Conservation (phyloP, 2,113 vertebrate genomes). For the Pteropus alecto region DNA sequence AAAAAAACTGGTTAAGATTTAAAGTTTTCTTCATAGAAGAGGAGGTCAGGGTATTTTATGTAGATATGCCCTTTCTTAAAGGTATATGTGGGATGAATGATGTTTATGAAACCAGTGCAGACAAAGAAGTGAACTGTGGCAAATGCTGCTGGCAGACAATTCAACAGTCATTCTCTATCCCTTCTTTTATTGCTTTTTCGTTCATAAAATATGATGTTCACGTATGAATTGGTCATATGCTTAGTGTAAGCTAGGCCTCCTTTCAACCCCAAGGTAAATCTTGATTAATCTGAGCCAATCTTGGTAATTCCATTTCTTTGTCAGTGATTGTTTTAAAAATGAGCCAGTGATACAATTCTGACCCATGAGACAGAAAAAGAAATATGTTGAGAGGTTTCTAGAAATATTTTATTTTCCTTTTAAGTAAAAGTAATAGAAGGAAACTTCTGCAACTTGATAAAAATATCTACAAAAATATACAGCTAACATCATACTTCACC, state of each 20-base stretch:
- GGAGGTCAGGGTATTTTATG: not conserved
- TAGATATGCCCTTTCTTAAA: not conserved
- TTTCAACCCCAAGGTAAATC: not conserved
- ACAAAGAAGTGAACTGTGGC: not conserved
- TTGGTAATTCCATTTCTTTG: not conserved
- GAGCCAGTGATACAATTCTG: not conserved
- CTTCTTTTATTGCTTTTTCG: not conserved
- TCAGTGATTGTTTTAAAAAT: not conserved
- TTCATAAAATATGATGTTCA: not conserved
- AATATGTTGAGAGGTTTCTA: not conserved
- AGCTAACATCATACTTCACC: not conserved
- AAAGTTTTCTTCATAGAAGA: not conserved
- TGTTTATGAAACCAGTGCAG: not conserved
- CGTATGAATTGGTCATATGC: not conserved
- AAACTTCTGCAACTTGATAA: not conserved
- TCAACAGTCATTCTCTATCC: not conserved
- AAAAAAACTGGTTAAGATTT: not conserved
- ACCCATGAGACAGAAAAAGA: not conserved
- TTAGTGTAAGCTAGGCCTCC: not conserved
- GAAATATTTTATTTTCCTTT: not conserved
- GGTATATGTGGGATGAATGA: not conserved
- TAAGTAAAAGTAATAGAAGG: not conserved
- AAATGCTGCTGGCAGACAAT: not conserved
- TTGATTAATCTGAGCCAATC: not conserved
- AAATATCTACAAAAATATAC: not conserved